Percentiles rank a stretch among this genome's conserved stretches.
Evolutionary conservation across 2,797 vertebrate genomes (phyloP).

Genomic region (Rhadinocentrus ornatus): DNA sequence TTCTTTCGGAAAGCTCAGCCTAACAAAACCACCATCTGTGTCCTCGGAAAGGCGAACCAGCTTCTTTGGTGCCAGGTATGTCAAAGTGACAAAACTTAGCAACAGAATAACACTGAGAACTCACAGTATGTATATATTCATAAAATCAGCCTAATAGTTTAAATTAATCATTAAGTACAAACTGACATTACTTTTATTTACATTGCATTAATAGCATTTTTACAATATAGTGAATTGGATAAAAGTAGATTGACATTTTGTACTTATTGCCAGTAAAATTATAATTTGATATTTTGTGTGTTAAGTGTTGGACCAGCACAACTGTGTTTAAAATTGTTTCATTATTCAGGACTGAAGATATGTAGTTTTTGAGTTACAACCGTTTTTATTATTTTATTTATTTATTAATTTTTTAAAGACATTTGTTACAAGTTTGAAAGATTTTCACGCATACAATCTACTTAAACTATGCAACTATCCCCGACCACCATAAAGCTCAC

Average conservation of each 20-base stretch:
- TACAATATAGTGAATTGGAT: neutral
- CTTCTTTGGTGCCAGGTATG: constrained; percentile 84
- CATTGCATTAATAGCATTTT: neutral
- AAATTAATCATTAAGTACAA: neutral
- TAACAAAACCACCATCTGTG: constrained; percentile 83
- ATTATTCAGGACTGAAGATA: no score
- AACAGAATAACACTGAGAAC: neutral
- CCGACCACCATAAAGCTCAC: no score
- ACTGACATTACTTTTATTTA: neutral
- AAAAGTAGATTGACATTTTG: neutral
- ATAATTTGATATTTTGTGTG: neutral
- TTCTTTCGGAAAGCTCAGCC: constrained; percentile 88
- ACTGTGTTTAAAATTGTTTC: no score
- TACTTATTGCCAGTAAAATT: neutral
- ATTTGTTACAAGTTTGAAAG: no score
- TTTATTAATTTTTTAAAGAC: no score
- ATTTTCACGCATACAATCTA: no score
- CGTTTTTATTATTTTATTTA: no score
- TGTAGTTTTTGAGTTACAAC: no score
- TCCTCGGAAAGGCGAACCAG: constrained; percentile 91
- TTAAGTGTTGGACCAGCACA: neutral
- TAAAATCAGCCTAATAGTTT: neutral
- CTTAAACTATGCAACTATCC: no score
- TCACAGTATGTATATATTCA: neutral
- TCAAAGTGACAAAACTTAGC: neutral